Evolutionary conservation across 2,888 invertebrate genomes (phyloP).

Genomic region (Fabriciana adippe): DNA sequence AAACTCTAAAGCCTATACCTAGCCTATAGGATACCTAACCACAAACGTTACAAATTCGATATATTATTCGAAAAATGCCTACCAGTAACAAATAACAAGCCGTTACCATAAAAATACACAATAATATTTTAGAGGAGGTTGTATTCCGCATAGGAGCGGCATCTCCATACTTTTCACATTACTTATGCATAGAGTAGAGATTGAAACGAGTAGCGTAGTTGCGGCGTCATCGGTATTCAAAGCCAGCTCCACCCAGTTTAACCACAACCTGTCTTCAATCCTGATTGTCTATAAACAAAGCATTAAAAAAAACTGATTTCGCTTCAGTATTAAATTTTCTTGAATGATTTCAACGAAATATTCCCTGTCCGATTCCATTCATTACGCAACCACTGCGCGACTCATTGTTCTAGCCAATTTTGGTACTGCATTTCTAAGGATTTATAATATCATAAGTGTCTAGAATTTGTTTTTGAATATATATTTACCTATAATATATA

Average conservation of each 20-base stretch:
- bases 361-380: slow-evolving; percentile 35
- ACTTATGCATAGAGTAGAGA: slow-evolving; percentile 81
- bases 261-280: slow-evolving; percentile 64
- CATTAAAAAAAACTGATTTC: slow-evolving; percentile 48
- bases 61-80: slow-evolving; percentile 31
- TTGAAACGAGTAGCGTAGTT: slow-evolving; percentile 76
- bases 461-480: slow-evolving; percentile 1
- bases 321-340: slow-evolving; percentile 41
- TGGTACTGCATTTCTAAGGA: slow-evolving; percentile 12
- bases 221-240: slow-evolving; percentile 77
- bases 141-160: slow-evolving; percentile 65
- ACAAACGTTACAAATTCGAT: slow-evolving; percentile 18
- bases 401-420: slow-evolving; percentile 25
- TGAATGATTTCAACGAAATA: slow-evolving; percentile 36
- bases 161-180: slow-evolving; percentile 80
- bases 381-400: slow-evolving; percentile 33
- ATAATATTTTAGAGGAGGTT: slow-evolving; percentile 72
- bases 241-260: slow-evolving; percentile 65
- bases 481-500: not conserved
- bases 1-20: too few species aligned
- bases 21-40: not conserved
- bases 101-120: slow-evolving; percentile 74
- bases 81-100: slow-evolving; percentile 61
- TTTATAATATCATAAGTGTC: slow-evolving; percentile 8
- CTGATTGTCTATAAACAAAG: slow-evolving; percentile 73